Base-by-base conservation (phyloP, 2,888 invertebrate genomes). In the Stenoptilia bipunctidactyla region DNA sequence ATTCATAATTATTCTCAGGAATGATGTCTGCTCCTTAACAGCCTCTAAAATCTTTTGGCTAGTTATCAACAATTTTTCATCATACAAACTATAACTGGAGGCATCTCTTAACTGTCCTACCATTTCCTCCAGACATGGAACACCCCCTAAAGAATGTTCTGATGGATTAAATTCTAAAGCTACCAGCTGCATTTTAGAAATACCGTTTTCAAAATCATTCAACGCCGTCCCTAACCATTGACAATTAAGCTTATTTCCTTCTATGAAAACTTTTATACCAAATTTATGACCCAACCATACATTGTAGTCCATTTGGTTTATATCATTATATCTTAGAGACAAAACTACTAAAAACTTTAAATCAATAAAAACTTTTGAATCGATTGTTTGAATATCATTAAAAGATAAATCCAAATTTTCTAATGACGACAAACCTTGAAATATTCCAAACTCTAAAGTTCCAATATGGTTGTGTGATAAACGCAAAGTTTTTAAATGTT, bases 1-100 rank as follows among this genome's bases (percentile, higher is more conserved):
- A 9, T 35, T 9, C 2, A 12, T 13, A 8, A 35, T 35, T 6
- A 27, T 61, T 36, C 49, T 62, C 35, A 76, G 50, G 44, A 54
- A 67, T 25, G 48, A 50, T 8, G 70, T 79, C 41, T 82, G 80
- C n/a, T 79, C 66, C 12, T 48, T 56, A 0, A 83, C 57, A 9
- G 71, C 76, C 45, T 71, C 70, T 12, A 82, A 44, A 37, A 83
- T 79, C 45, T 75, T 77, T 43, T 76, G 70, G 39, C 47, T 69
- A 0, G 61, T 65, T 1, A 67, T 50, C 8, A 83, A 46, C 6
- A 83, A 57, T 5, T 77, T 61, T 15, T 80, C 77, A 43, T 80
- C 77, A 30, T 10, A 30, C 4, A 12, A 9, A 1, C 5, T 25
- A 15, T 35, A 15, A 15, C n/a, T 14, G 13, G 8, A 12, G 25